Conservation (phyloP, 2,888 invertebrate species). For the Tolmerus cingulatus region DNA sequence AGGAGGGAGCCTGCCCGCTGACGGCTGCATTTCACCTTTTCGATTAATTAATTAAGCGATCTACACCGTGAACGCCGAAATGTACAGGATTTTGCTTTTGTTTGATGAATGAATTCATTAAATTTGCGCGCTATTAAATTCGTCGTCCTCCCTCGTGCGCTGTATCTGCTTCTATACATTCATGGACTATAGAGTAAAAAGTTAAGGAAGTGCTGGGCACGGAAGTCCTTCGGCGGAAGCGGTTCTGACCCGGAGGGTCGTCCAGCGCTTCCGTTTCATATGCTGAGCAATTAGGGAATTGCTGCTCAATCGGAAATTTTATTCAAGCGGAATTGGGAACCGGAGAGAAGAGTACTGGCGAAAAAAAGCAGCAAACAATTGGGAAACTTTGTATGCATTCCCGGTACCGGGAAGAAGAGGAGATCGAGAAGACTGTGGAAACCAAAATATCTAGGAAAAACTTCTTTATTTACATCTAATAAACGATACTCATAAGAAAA, state of each 20-base stretch:
- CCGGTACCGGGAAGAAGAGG: too few species aligned
- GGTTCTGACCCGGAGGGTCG: background rate
- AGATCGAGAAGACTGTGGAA: too few species aligned
- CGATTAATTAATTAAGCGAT: background rate
- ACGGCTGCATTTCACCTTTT: background rate
- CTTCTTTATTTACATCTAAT: too few species aligned
- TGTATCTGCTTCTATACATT: too few species aligned
- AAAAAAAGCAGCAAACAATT: too few species aligned
- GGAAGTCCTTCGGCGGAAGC: background rate
- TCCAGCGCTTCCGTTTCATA: background rate
- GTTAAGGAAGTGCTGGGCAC: background rate
- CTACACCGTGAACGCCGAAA: background rate
- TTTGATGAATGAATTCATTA: background rate
- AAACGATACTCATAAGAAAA: too few species aligned
- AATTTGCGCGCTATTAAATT: background rate
- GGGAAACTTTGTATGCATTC: too few species aligned
- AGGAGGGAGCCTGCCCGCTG: background rate
- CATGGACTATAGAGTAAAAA: too few species aligned
- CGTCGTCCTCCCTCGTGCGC: background rate
- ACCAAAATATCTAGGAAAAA: too few species aligned
- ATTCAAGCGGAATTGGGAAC: background rate
- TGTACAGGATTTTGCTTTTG: background rate
- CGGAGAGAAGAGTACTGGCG: too few species aligned
- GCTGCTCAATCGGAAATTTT: slow-evolving; percentile 1
- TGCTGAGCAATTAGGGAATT: too few species aligned